These are phyloP conservation scores for Lerista edwardsae DNA, from an alignment of 2,797 vertebrate genomes.

Conservation along the genomic window DNA sequence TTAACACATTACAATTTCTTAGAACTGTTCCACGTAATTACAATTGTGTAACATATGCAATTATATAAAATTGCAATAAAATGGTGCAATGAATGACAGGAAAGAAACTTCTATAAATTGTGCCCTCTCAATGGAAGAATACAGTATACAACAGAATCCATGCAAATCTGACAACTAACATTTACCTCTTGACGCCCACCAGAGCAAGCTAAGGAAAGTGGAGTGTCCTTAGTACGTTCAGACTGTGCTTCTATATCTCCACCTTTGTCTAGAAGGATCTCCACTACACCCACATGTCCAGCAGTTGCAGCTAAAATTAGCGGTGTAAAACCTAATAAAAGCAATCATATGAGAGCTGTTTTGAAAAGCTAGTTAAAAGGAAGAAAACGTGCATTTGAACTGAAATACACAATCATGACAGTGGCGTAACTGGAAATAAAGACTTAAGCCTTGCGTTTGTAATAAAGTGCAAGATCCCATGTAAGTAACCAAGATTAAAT, in stretches of 20 bases:
- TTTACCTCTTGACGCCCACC: conserved; percentile 96
- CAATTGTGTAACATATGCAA: not conserved
- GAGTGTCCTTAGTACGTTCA: conserved; percentile 99
- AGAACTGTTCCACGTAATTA: not conserved
- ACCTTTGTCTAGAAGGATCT: conserved; percentile 97
- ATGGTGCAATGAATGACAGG: not conserved
- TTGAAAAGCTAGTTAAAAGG: not conserved
- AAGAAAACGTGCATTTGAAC: not conserved
- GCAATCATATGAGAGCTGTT: conserved; percentile 25
- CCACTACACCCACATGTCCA: conserved; percentile 97
- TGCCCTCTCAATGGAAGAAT: not conserved
- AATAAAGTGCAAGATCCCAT: not conserved
- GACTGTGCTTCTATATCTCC: conserved; percentile 99
- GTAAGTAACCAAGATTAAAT: not conserved
- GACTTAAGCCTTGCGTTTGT: not conserved
- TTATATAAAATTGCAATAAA: too few species aligned
- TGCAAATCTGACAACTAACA: not conserved
- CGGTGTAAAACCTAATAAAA: conserved; percentile 91
- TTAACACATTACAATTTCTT: not conserved
- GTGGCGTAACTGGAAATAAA: not conserved
- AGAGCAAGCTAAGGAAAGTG: conserved; percentile 95
- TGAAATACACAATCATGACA: not conserved
- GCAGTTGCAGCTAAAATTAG: conserved; percentile 98
- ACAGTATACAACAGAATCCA: not conserved
- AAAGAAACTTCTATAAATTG: not conserved